Base-by-base conservation (phyloP, 2,888 invertebrate species). In the Eupithecia subfuscata region DNA sequence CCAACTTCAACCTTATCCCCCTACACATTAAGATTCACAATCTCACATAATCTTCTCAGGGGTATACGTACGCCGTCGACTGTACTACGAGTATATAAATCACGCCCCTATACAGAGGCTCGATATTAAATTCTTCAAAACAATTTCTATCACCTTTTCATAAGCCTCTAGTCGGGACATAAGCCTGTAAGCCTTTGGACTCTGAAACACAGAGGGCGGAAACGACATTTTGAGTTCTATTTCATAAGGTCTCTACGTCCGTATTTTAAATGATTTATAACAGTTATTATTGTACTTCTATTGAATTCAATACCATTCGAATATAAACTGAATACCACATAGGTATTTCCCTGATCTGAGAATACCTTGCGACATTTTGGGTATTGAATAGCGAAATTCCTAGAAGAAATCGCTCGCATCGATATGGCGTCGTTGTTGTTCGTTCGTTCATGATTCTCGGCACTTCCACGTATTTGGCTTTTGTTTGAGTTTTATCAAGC, bases 51-150 rank as follows among this genome's bases (percentile, higher is more conserved):
- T 56, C 52, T 56, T 22, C 52, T n/a, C 3, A 56, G 22, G 52
- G 52, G 48, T 48, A 18, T 2, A 56, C 11, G 22, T 22, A 30
- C 30, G 56, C 12, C 56, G 56, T 22, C 56, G 22, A n/a, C 56
- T 22, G 40, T 40, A 7, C 34, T 34, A 30, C 30, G 34, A 40
- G 9, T 52, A n/a, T 9, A 63, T 63, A 40, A 37, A 40, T 72
- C 22, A 52, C 52, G 22, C 16, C 45, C 14, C 69, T 60, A 25
- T 52, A 60, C 60, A 34, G 8, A 18, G 43, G 56, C 67, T 70
- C 18, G 74, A 78, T 80, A 80, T 80, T 77, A 80, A 75, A 80
- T 79, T 79, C 79, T 79, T 75, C 30, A 52, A 74, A 76, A 73
- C 73, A 67, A 75, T 70, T 70, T 60, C 60, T 60, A 25, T 74